Percentiles rank a stretch among this genome's conserved stretches.
Conservation (phyloP, 2,797 vertebrate species). For the Bovichtus diacanthus region DNA sequence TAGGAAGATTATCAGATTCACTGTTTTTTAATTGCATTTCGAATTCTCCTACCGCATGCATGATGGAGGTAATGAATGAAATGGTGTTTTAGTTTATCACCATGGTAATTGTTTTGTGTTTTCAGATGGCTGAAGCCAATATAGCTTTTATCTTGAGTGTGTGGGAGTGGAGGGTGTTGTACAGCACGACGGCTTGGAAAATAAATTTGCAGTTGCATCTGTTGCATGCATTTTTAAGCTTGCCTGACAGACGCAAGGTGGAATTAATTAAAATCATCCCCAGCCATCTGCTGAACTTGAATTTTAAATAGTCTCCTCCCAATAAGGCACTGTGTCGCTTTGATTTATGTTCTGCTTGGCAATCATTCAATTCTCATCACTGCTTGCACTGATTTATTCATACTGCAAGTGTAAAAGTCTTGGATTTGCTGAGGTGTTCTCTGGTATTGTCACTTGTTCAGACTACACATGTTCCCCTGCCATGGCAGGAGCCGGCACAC, state of each 20-base stretch:
- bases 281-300: slow-evolving; percentile 53
- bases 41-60: slow-evolving; percentile 10
- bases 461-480: background rate
- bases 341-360: slow-evolving; percentile 15
- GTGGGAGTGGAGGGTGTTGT: slow-evolving; percentile 24
- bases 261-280: slow-evolving; percentile 52
- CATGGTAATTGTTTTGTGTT: slow-evolving; percentile 54
- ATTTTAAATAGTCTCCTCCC: slow-evolving; percentile 18
- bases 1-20: slow-evolving; percentile 34
- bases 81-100: slow-evolving; percentile 41
- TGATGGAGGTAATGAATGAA: slow-evolving; percentile 25
- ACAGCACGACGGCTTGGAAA: slow-evolving; percentile 27
- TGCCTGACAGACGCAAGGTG: slow-evolving; percentile 32
- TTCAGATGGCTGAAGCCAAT: slow-evolving; percentile 37
- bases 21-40: slow-evolving; percentile 32
- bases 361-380: background rate
- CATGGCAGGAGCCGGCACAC: background rate
- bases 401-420: too few relatives aligned
- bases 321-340: slow-evolving; percentile 15
- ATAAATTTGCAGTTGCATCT: slow-evolving; percentile 46
- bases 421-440: background rate
- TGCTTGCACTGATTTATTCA: background rate
- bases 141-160: slow-evolving; percentile 40
- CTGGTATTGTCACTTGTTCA: background rate
- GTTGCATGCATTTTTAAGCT: slow-evolving; percentile 38